These are phyloP conservation scores for Sebastes oblongus DNA, from an alignment of 2,797 vertebrate species.

Conservation along the genomic window DNA sequence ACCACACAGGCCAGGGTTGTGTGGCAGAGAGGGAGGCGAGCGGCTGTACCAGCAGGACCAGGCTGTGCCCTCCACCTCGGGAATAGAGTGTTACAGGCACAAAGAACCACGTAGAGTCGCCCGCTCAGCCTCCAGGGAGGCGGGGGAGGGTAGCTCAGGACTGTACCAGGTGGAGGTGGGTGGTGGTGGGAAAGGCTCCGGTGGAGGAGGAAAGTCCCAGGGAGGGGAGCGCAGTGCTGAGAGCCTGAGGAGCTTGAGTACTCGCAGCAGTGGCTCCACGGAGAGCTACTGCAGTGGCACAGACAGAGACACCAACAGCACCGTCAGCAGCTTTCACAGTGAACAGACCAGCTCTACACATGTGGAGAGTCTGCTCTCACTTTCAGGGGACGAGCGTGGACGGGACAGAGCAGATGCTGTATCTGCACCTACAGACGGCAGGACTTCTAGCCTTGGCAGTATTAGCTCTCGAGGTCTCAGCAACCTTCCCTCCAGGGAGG, in stretches of 20 bases:
- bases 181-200: conserved; percentile 72
- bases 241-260: conserved; percentile 94
- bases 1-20: conserved; percentile 68
- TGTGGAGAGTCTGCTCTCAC: conserved; percentile 92
- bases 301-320: conserved; percentile 96
- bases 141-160: conserved; percentile 83
- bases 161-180: conserved; percentile 87
- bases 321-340: conserved; percentile 95
- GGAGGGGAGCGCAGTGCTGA: conserved; percentile 91
- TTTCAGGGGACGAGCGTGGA: conserved; percentile 85
- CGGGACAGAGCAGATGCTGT: conserved; percentile 75
- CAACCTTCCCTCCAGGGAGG: conserved; percentile 90
- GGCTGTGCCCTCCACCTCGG: conserved; percentile 81
- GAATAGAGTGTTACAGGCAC: conserved; percentile 71
- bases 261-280: conserved; percentile 94
- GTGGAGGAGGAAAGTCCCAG: conserved; percentile 81
- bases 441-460: conserved; percentile 69
- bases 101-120: conserved; percentile 66
- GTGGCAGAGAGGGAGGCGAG: conserved; percentile 69
- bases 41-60: conserved; percentile 78
- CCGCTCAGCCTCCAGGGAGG: conserved; percentile 79
- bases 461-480: conserved; percentile 77
- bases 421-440: conserved; percentile 58
- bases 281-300: conserved; percentile 99
- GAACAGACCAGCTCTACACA: conserved; percentile 97